A percentile compares a stretch with the other conserved stretches of the same genome.
These are phyloP conservation scores for Heptranchias perlo DNA, from an alignment of 2,113 vertebrate species.

Conservation along the genomic window DNA sequence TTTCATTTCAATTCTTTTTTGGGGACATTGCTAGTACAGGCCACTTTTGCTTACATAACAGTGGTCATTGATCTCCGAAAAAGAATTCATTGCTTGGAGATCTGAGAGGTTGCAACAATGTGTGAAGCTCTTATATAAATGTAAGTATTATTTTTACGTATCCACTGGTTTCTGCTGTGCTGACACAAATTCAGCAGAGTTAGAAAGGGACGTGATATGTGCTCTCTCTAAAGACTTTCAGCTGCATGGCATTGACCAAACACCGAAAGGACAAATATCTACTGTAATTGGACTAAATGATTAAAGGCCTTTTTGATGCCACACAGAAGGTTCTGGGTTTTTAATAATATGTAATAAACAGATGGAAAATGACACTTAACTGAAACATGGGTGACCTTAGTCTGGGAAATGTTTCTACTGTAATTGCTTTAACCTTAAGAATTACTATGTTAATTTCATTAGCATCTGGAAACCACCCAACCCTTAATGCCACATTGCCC, in stretches of 20 bases:
- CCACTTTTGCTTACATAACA: too few relatives aligned
- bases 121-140: not conserved
- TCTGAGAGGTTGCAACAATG: not conserved
- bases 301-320: conserved; percentile 8
- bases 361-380: conserved; percentile 36
- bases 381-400: conserved; percentile 23
- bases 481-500: conserved; percentile 32
- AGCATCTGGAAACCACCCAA: conserved; percentile 35
- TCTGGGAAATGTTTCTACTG: conserved; percentile 18
- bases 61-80: too few relatives aligned
- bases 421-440: conserved; percentile 39
- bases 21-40: too few relatives aligned
- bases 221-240: not conserved
- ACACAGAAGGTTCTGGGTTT: not conserved
- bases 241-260: conserved; percentile 12
- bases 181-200: not conserved
- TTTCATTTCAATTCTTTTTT: too few relatives aligned
- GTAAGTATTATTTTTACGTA: not conserved
- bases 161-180: not conserved
- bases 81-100: not conserved
- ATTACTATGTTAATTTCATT: conserved; percentile 37
- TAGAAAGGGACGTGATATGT: not conserved
- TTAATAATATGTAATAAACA: conserved; percentile 38
- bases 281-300: conserved; percentile 26
- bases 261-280: conserved; percentile 21